Evolutionary conservation across 2,888 invertebrate genomes (phyloP).

Genomic region (Coleophora flavipennella): DNA sequence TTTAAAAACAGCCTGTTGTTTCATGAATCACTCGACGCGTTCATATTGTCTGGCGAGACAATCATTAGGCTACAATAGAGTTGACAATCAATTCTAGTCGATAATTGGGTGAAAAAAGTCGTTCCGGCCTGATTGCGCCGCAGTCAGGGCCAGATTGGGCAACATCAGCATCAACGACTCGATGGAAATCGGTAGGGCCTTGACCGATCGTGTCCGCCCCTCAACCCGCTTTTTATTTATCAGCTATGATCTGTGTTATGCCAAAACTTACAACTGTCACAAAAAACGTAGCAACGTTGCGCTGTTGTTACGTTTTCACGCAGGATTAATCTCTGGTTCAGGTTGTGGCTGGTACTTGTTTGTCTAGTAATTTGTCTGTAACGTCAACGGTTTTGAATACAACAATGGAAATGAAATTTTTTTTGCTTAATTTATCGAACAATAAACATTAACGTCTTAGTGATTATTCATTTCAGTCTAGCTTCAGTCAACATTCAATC

Average conservation of each 20-base stretch:
- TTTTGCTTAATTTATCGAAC: no score
- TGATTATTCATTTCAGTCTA: no score
- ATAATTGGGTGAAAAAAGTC: slow-evolving; percentile 56
- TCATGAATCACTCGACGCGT: neutral
- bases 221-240: slow-evolving; percentile 34
- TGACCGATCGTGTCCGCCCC: slow-evolving; percentile 51
- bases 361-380: no score
- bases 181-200: slow-evolving; percentile 56
- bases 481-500: no score
- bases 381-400: no score
- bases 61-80: slow-evolving; percentile 11
- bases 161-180: slow-evolving; percentile 23
- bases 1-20: no score
- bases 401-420: no score
- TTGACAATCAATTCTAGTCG: slow-evolving; percentile 32
- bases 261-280: neutral
- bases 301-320: neutral
- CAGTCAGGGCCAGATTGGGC: slow-evolving; percentile 64
- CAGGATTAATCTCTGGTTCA: neutral
- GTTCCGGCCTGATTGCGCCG: slow-evolving; percentile 65
- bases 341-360: no score
- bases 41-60: slow-evolving; percentile 9
- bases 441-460: no score
- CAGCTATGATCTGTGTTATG: slow-evolving; percentile 2
- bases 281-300: neutral